Evolutionary conservation across 2,888 invertebrate genomes (phyloP).

Genomic region (Heliothis peltigera): DNA sequence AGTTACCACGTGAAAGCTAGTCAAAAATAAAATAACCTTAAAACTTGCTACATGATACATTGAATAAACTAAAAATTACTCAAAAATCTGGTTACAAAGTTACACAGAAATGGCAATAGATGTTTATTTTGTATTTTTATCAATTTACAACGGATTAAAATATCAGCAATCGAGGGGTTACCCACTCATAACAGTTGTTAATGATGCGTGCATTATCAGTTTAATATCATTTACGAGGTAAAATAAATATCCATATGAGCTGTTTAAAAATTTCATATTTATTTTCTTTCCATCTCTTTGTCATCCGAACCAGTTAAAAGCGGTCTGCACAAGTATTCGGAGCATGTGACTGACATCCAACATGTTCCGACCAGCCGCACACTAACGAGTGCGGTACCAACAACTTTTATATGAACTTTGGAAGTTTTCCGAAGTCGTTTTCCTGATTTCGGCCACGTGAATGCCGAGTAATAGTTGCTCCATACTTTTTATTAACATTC

Average conservation of each 20-base stretch:
- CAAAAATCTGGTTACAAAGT: too few species aligned
- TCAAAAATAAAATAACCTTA: too few species aligned
- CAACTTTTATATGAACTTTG: slow-evolving; percentile 68
- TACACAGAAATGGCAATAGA: too few species aligned
- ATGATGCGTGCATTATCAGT: background rate
- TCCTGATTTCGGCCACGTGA: slow-evolving; percentile 60
- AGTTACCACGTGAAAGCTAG: too few species aligned
- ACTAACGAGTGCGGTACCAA: slow-evolving; percentile 64
- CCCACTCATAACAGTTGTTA: background rate
- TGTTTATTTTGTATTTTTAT: too few species aligned
- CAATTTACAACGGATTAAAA: background rate
- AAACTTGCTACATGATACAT: too few species aligned
- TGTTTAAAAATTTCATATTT: background rate
- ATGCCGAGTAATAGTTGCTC: slow-evolving; percentile 47
- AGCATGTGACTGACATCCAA: slow-evolving; percentile 24
- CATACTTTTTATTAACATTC: slow-evolving; percentile 30
- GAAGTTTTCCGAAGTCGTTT: slow-evolving; percentile 58
- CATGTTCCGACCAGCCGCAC: slow-evolving; percentile 42
- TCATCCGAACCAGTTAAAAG: slow-evolving; percentile 5
- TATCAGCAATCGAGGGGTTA: too few species aligned
- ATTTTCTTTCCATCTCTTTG: background rate
- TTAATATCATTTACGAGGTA: background rate
- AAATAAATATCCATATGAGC: background rate
- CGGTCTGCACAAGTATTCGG: slow-evolving; percentile 10
- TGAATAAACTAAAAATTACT: too few species aligned